Base-by-base conservation (phyloP, 1,140 invertebrate species). In the Bombus affinis region DNA sequence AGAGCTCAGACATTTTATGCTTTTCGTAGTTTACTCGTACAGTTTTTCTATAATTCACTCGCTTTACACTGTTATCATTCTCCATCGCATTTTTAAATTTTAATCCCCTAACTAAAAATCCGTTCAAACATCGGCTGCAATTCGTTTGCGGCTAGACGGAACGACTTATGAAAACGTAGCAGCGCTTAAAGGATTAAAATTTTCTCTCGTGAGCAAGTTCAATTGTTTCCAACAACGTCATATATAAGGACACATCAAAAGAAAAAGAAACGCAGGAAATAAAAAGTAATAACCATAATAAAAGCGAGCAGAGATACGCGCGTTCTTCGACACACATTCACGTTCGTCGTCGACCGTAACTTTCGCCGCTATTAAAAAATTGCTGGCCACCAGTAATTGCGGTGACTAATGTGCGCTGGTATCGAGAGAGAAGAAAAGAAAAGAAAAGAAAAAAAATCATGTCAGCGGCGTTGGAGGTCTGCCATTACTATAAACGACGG, bases 311-410 rank as follows among this genome's bases (percentile, higher is more conserved):
- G 59, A 22, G 37, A 32, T 32, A 44, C 71, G 32, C 6, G 25
- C 25, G 59, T 62, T 66, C 66, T 25, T 32, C 71, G 76, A 72
- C 32, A 37, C 42, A 28, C n/a, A 35, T 42, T 18, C 42, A 25
- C 28, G 32, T 4, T n/a, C 25, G 37, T 18, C 12, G 59, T 68
- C 35, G n/a, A n/a, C 37, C n/a, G 66, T 9, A 81, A 74, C 84
- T 85, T 85, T 85, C 84, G 59, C 84, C n/a, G 78, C 44, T 85
- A 85, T 81, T 85, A 85, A 85, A 75, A 85, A 81, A 85, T 81
- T 66, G 32, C 18, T 42, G 79, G 59, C 57, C 71, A 37, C 66
- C 57, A 37, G 70, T 85, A 85, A 85, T 85, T 85, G 71, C 79
- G 25, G 62, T 75, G 79, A 85, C 66, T 68, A 85, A 81, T 81